Evolutionary conservation across 1,140 invertebrate species (phyloP).

Genomic region (Globodera rostochiensis): DNA sequence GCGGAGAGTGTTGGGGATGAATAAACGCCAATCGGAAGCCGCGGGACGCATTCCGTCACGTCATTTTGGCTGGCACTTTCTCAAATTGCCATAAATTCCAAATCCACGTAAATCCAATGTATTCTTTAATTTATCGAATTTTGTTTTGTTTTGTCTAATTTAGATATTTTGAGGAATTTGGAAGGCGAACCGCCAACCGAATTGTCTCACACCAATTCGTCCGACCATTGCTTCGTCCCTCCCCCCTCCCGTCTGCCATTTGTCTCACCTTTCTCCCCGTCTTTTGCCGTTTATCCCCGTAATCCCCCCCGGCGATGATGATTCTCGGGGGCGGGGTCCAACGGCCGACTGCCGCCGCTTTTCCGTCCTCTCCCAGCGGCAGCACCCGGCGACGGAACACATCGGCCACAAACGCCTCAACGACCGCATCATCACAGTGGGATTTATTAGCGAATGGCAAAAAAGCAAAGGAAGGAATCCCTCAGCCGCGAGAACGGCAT

Average conservation of each 20-base stretch:
- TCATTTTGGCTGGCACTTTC: too few species aligned
- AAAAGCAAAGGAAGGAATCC: background rate
- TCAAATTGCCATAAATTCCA: too few species aligned
- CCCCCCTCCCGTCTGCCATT: background rate
- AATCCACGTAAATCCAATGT: too few species aligned
- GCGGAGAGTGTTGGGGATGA: background rate
- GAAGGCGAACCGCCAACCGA: too few species aligned
- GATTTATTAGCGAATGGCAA: background rate
- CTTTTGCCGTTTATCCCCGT: background rate
- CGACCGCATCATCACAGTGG: constrained; percentile 1
- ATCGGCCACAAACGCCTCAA: background rate
- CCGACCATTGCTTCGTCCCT: background rate
- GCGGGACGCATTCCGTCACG: background rate
- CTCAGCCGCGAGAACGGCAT: background rate
- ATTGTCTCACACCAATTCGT: background rate
- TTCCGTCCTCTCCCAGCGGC: constrained; percentile 7
- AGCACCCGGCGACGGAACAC: background rate
- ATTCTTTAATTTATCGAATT: too few species aligned
- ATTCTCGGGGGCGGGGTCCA: constrained; percentile 11
- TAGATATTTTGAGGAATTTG: too few species aligned
- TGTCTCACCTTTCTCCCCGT: background rate
- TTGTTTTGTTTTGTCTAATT: too few species aligned
- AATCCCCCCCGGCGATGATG: background rate
- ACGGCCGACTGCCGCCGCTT: background rate
- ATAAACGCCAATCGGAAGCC: background rate